A percentile compares a stretch with the other conserved stretches of the same genome.
These are phyloP conservation scores for Leptinotarsa juncta DNA, from an alignment of 2,888 invertebrate genomes.

Conservation along the genomic window DNA sequence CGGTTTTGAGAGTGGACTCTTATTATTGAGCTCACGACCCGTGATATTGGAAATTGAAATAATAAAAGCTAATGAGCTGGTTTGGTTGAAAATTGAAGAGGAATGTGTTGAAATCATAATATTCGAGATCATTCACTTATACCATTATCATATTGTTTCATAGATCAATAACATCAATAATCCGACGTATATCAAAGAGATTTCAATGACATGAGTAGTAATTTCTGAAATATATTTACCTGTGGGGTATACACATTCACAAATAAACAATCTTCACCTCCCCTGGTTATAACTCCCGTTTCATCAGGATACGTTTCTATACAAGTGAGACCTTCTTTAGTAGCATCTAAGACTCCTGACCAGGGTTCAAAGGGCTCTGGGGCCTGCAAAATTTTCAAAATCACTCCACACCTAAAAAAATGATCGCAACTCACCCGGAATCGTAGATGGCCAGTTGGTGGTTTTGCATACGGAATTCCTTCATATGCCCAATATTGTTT, in stretches of 20 bases:
- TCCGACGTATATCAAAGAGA: too few species aligned
- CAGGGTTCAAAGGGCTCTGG: slow-evolving; percentile 43
- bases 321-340: slow-evolving; percentile 40
- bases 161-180: too few species aligned
- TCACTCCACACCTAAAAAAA: neutral
- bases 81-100: too few species aligned
- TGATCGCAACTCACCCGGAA: slow-evolving; percentile 36
- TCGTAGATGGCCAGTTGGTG: slow-evolving; percentile 41
- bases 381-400: slow-evolving; percentile 34
- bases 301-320: slow-evolving; percentile 38
- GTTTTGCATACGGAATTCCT: slow-evolving; percentile 46
- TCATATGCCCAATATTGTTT: slow-evolving; percentile 40
- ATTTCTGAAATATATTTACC: slow-evolving; percentile 37
- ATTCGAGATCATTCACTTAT: too few species aligned
- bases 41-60: too few species aligned
- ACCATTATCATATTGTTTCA: too few species aligned
- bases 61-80: too few species aligned
- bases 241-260: slow-evolving; percentile 54
- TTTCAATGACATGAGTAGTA: neutral
- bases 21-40: too few species aligned
- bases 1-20: too few species aligned
- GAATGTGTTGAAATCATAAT: too few species aligned
- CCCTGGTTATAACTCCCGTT: slow-evolving; percentile 30
- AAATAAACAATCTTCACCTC: slow-evolving; percentile 56
- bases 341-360: slow-evolving; percentile 47